Base-by-base conservation (phyloP, 1,140 invertebrate genomes). In the Neuroterus valhalla region DNA sequence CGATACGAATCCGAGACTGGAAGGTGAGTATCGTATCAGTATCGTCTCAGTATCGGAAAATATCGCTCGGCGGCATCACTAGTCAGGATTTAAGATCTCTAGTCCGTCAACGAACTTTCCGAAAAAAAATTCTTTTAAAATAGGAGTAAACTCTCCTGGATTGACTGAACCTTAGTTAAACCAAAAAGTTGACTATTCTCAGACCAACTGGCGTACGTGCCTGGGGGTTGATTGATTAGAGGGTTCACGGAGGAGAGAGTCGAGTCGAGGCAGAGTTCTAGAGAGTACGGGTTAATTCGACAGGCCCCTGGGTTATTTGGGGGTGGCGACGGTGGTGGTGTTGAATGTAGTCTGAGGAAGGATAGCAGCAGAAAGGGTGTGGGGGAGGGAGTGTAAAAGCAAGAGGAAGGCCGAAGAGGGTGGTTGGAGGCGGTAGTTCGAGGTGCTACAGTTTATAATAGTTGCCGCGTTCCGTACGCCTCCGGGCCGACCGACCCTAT, bases 401-500 rank as follows among this genome's bases (percentile, higher is more conserved):
- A 75, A 73, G 79, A 76, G 76, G 74, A 75, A 78, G 77, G 78
- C 72, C 78, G 82, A 84, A 84, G 77, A 77, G 81, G 85, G 82
- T 81, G 76, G 82, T 83, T 80, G 80, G 87, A 87, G 86, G 87
- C 85, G 88, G 88, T 89, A 89, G 88, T 90, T 89, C 88, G 88
- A 90, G 88, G 89, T 89, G 88, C 88, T 89, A 89, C 87, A 90
- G 89, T 90, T 90, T 90, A 90, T 90, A 90, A 90, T 90, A 90
- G 89, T 90, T 90, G 86, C 87, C 84, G 82, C 83, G 78, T 78
- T 74, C 76, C 74, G 80, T 78, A 77, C 86, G 85, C 86, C 88
- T 85, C 84, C 84, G 82, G 84, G 87, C 86, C 82, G 84, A 86
- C 87, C 86, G 83, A 86, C 85, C 82, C 88, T 84, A 62, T 79